A percentile compares a stretch with the other conserved stretches of the same genome.
These are phyloP conservation scores for Uria aalge DNA, from an alignment of 2,113 vertebrate genomes.

Conservation along the genomic window DNA sequence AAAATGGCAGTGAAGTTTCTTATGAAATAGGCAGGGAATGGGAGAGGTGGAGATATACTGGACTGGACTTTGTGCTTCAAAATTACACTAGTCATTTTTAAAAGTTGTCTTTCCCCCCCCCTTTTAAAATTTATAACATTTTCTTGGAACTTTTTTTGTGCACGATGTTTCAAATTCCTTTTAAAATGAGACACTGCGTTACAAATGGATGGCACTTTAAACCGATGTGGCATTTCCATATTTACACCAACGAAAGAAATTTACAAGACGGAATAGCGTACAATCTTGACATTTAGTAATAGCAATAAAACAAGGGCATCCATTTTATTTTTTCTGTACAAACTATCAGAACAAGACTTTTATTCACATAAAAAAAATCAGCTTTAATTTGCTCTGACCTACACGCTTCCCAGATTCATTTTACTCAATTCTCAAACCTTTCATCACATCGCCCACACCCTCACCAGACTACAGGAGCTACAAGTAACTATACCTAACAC, in stretches of 20 bases:
- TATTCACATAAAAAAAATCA: slow-evolving; percentile 82
- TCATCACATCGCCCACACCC: slow-evolving; percentile 86
- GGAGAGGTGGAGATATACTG: slow-evolving; percentile 63
- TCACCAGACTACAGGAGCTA: slow-evolving; percentile 86
- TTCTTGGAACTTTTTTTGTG: slow-evolving; percentile 53
- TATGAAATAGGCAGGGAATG: slow-evolving; percentile 78
- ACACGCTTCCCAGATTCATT: slow-evolving; percentile 79
- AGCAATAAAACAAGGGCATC: slow-evolving; percentile 86
- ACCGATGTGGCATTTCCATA: slow-evolving; percentile 87
- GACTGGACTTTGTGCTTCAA: slow-evolving; percentile 75
- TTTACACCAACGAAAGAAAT: slow-evolving; percentile 95
- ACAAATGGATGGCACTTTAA: slow-evolving; percentile 91
- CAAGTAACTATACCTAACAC: slow-evolving; percentile 82
- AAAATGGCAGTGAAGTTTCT: slow-evolving; percentile 86
- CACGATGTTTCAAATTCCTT: slow-evolving; percentile 67
- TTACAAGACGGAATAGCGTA: slow-evolving; percentile 93
- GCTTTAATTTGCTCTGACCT: slow-evolving; percentile 85
- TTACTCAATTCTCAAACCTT: slow-evolving; percentile 82
- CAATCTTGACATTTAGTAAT: slow-evolving; percentile 89
- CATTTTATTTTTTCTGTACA: slow-evolving; percentile 89
- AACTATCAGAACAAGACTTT: slow-evolving; percentile 89
- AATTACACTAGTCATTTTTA: slow-evolving; percentile 75
- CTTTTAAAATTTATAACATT: slow-evolving; percentile 70
- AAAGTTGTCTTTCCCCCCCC: slow-evolving; percentile 70
- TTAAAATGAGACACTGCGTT: slow-evolving; percentile 87